Percentiles rank a stretch among this genome's conserved stretches.
Conservation (phyloP, 2,888 invertebrate species). For the Monochamus alternatus region DNA sequence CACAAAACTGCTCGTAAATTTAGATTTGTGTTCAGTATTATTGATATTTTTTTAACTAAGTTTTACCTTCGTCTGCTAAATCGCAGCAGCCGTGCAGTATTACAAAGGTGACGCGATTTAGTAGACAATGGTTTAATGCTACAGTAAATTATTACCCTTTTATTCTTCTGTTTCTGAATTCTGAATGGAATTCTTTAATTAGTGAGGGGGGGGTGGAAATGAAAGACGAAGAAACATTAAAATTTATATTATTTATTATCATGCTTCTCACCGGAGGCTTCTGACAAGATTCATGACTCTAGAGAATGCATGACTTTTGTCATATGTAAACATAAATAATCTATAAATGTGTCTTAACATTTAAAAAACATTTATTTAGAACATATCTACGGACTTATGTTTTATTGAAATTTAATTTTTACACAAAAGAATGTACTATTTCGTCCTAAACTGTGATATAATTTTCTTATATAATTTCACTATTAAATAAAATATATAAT, state of each 20-base stretch:
- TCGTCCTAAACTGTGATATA: constrained; percentile 34
- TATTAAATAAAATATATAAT: constrained; percentile 48
- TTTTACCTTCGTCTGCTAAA: no score
- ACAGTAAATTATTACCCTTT: no score
- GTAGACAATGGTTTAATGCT: no score
- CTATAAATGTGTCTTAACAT: constrained; percentile 61
- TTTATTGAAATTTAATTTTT: constrained; percentile 35
- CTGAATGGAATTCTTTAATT: no score
- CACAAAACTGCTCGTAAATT: no score
- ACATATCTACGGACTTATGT: constrained; percentile 61
- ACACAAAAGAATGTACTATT: constrained; percentile 34
- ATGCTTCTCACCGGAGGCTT: constrained; percentile 67
- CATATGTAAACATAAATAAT: constrained; percentile 59
- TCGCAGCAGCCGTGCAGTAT: no score
- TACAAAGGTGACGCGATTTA: no score
- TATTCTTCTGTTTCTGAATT: no score
- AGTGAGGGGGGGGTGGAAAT: constrained; percentile 3
- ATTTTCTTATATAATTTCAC: constrained; percentile 34
- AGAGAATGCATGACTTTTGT: constrained; percentile 56
- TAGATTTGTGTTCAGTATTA: no score
- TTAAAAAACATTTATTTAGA: constrained; percentile 66
- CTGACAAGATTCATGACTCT: constrained; percentile 65
- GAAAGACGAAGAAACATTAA: constrained; percentile 52
- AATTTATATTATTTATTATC: constrained; percentile 65
- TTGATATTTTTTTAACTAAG: no score